phyloP scores from a whole-genome alignment of 2,113 vertebrate genomes.

The Lichenostomus cassidix region DNA sequence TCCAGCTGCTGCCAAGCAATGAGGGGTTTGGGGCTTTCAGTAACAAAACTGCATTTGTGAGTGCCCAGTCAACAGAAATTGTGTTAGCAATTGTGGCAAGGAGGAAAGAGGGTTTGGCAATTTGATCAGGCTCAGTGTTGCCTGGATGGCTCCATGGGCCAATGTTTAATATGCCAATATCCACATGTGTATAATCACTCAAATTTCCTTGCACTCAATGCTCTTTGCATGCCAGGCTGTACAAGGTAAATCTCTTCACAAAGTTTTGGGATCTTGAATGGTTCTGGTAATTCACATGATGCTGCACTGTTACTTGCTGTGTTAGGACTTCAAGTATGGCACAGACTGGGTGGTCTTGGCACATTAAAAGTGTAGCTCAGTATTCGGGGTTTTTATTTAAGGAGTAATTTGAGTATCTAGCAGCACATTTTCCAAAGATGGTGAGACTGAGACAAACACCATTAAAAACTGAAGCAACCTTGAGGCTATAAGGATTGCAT shows the following conservation, averaged over 20 bases:
- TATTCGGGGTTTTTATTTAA: accelerated
- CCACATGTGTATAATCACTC: neutral
- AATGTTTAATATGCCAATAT: neutral
- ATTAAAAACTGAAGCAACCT: neutral
- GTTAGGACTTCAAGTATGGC: neutral
- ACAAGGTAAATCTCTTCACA: neutral
- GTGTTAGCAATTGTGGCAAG: neutral
- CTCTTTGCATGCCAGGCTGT: neutral
- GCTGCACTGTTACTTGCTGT: neutral
- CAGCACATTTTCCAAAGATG: neutral
- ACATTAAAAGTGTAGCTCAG: neutral
- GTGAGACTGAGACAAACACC: neutral
- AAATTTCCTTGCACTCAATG: neutral
- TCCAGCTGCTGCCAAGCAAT: neutral
- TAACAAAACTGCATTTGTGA: neutral
- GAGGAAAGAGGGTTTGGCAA: neutral
- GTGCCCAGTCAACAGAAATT: neutral
- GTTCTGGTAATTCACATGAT: neutral
- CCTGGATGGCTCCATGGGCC: neutral
- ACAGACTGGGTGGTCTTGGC: neutral
- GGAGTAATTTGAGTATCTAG: neutral
- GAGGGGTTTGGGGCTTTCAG: neutral
- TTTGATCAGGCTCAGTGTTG: neutral
- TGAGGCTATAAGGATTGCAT: neutral
- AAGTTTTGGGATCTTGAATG: neutral